These are phyloP conservation scores for Eulemur mongoz DNA, from an alignment of 2,797 vertebrate species.

Conservation along the genomic window DNA sequence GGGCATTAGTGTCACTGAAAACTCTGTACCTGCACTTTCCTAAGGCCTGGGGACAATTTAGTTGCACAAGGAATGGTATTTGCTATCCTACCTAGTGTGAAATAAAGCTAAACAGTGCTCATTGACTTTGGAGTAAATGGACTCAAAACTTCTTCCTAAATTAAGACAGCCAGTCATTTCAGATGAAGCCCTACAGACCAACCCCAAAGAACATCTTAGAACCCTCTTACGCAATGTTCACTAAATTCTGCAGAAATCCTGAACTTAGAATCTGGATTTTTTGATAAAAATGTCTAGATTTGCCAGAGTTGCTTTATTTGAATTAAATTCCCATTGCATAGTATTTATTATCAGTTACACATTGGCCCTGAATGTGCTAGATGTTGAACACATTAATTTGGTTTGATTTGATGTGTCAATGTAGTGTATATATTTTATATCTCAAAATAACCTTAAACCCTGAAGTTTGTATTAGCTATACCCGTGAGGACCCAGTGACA, in stretches of 20 bases:
- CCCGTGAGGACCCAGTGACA: not conserved
- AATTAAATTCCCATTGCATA: not conserved
- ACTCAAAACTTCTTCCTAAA: not conserved
- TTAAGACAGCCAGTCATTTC: not conserved
- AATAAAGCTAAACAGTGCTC: not conserved
- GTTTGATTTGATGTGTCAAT: not conserved
- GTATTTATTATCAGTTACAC: not conserved
- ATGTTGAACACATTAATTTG: constrained; percentile 12
- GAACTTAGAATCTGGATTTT: not conserved
- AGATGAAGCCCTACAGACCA: not conserved
- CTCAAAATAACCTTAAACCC: not conserved
- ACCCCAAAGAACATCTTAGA: not conserved
- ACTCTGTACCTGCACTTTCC: not conserved
- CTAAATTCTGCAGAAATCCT: not conserved
- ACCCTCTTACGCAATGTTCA: not conserved
- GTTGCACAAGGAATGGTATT: not conserved
- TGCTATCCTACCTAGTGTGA: not conserved
- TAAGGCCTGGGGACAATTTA: not conserved
- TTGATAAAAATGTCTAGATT: not conserved
- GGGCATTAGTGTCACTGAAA: not conserved
- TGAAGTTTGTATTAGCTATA: not conserved
- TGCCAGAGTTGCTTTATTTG: not conserved
- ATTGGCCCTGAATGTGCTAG: not conserved
- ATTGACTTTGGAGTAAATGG: not conserved
- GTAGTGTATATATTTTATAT: not conserved